phyloP scores from a whole-genome alignment of 2,113 vertebrate species.

The Nothocercus nigrocapillus region DNA sequence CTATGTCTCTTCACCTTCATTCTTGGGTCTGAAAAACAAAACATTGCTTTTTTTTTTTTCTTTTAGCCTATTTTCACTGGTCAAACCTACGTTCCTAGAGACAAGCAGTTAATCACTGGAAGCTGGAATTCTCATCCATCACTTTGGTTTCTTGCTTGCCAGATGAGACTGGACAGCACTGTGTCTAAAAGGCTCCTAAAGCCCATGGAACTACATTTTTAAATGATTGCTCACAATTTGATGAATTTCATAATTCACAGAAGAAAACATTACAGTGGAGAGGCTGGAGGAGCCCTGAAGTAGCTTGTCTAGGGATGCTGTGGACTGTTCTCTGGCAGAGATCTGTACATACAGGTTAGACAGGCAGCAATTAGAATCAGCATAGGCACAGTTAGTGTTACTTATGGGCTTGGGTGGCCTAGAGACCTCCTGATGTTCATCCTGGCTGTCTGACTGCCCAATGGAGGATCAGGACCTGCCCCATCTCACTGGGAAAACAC shows the following conservation, averaged over 20 bases:
- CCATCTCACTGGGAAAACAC: background rate
- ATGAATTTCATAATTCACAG: background rate
- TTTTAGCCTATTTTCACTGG: background rate
- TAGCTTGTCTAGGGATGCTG: background rate
- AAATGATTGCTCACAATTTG: background rate
- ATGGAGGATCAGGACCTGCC: background rate
- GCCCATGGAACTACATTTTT: background rate
- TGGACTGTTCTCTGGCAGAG: background rate
- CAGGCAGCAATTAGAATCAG: background rate
- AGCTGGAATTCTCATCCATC: background rate
- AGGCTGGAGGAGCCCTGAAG: background rate
- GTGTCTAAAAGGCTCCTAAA: background rate
- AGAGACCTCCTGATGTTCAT: background rate
- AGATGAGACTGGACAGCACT: background rate
- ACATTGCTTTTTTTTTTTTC: background rate
- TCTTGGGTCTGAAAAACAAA: background rate
- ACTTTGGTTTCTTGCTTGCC: background rate
- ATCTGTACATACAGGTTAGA: background rate
- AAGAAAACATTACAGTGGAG: background rate
- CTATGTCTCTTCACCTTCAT: background rate
- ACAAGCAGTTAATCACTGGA: background rate
- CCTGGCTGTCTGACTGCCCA: background rate
- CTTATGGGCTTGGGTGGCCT: rapidly evolving
- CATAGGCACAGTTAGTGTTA: background rate
- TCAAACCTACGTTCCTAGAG: background rate